Conservation (phyloP, 2,888 invertebrate genomes). For the Cantharis nigra region DNA sequence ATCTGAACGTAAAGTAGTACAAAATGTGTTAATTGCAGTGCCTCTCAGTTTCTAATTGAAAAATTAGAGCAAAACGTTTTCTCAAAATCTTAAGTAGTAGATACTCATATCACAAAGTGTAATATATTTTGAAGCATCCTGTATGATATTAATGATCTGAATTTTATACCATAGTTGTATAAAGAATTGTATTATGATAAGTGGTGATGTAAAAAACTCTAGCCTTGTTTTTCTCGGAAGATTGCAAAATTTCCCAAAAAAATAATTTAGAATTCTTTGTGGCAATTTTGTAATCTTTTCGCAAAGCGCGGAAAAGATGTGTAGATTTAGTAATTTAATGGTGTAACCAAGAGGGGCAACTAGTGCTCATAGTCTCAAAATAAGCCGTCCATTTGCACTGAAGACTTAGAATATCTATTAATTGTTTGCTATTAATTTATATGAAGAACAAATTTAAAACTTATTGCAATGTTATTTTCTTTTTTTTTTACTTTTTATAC, state of each 20-base stretch:
- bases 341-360: constrained; percentile 20
- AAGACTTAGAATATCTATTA: constrained; percentile 30
- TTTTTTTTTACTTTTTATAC: constrained; percentile 14
- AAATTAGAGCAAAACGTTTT: not conserved
- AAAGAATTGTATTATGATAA: constrained; percentile 22
- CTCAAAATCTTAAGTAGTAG: not conserved
- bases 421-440: constrained; percentile 15
- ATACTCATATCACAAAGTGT: constrained; percentile 7
- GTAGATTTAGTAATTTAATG: constrained; percentile 10
- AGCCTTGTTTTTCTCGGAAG: not conserved
- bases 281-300: not conserved
- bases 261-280: not conserved
- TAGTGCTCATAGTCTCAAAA: constrained; percentile 48
- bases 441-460: not conserved
- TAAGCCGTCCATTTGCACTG: constrained; percentile 51
- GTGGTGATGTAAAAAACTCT: constrained; percentile 19
- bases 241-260: not conserved
- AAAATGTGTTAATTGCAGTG: constrained; percentile 24
- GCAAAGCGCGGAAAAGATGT: not conserved
- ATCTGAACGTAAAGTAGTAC: constrained; percentile 14
- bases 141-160: constrained; percentile 15
- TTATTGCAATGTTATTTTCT: constrained; percentile 1
- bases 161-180: constrained; percentile 10
- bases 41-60: constrained; percentile 17
- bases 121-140: constrained; percentile 13